A percentile compares a stretch with the other conserved stretches of the same genome.
phyloP scores from a whole-genome alignment of 2,797 vertebrate genomes.

The Acanthurus lineatus region DNA sequence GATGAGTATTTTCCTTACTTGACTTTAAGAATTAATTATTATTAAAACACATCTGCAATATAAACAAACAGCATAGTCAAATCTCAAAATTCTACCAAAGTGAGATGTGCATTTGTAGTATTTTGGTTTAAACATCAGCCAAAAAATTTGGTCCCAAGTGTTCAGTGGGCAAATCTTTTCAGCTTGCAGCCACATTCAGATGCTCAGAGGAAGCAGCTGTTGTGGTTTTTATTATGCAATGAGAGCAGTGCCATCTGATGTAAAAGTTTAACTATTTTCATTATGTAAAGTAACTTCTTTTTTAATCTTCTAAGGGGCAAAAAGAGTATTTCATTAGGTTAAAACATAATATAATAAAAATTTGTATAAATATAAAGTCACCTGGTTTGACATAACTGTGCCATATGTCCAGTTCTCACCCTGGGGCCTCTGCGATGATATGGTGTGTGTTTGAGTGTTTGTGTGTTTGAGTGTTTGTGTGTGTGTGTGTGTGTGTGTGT shows the following conservation, averaged over 20 bases:
- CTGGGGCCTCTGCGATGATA: constrained; percentile 18
- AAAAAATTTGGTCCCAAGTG: neutral
- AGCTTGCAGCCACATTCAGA: neutral
- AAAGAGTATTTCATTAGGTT: neutral
- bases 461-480: neutral
- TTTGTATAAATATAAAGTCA: neutral
- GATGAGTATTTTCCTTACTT: no score
- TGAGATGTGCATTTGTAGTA: neutral
- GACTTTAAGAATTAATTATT: no score
- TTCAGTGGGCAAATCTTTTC: neutral
- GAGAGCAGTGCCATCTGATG: neutral
- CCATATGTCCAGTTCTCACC: constrained; percentile 42
- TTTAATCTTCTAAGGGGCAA: neutral
- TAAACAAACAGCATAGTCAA: no score
- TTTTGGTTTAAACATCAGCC: neutral
- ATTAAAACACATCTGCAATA: no score
- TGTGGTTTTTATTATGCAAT: neutral
- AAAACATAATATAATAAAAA: neutral
- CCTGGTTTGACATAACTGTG: neutral
- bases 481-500: neutral
- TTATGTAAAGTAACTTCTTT: neutral
- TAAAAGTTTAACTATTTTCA: neutral
- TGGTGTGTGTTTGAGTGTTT: constrained; percentile 2
- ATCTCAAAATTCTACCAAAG: neutral
- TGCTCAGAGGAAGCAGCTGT: constrained; percentile 17